A percentile compares a stretch with the other conserved stretches of the same genome.
Evolutionary conservation across 2,888 invertebrate species (phyloP).

Genomic region (Gymnosoma rotundatum): DNA sequence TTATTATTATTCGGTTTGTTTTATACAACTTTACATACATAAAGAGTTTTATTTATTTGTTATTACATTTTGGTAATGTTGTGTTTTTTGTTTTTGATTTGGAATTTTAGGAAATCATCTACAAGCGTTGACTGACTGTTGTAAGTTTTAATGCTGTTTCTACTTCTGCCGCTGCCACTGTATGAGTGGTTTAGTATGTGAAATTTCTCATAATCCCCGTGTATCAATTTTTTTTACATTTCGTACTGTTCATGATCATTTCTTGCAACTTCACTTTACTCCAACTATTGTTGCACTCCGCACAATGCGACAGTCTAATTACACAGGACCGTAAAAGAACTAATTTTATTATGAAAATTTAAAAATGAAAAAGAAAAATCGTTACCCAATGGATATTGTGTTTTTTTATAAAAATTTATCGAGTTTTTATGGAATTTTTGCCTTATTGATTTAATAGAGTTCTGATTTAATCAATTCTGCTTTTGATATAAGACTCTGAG

Average conservation of each 20-base stretch:
- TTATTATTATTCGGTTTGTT: constrained; percentile 14
- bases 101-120: constrained; percentile 39
- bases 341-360: too few relatives aligned
- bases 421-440: too few relatives aligned
- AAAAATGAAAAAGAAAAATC: too few relatives aligned
- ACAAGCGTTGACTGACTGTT: constrained; percentile 1
- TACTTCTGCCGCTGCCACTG: background rate
- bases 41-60: constrained; percentile 36
- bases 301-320: background rate
- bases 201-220: constrained; percentile 56
- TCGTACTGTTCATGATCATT: constrained; percentile 25
- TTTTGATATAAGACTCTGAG: too few relatives aligned
- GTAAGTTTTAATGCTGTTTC: background rate
- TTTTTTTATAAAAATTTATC: too few relatives aligned
- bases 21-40: constrained; percentile 16
- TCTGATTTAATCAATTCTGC: too few relatives aligned
- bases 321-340: constrained; percentile 25
- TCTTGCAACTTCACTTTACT: constrained; percentile 40
- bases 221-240: constrained; percentile 20
- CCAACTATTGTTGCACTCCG: constrained; percentile 9
- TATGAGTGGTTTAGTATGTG: constrained; percentile 35
- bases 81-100: constrained; percentile 9
- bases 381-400: too few relatives aligned
- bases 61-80: constrained; percentile 39
- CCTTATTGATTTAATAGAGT: too few relatives aligned